These are phyloP conservation scores for Nymphalis polychloros DNA, from an alignment of 2,888 invertebrate genomes.

Conservation along the genomic window DNA sequence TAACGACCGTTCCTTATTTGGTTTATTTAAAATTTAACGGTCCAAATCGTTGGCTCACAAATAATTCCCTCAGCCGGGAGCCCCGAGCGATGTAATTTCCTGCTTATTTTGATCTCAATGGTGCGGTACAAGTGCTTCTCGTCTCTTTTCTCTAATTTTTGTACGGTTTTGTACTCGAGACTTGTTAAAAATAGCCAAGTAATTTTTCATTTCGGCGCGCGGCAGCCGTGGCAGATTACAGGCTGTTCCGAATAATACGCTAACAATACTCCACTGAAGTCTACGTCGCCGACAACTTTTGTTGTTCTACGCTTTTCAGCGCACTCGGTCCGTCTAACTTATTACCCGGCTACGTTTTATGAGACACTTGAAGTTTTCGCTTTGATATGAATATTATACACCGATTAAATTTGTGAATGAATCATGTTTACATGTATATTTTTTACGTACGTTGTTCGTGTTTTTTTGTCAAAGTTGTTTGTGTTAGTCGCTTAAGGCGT, in stretches of 20 bases:
- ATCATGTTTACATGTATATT: conserved; percentile 23
- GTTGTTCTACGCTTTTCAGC: conserved; percentile 67
- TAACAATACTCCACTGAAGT: conserved; percentile 67
- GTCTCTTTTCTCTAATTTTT: conserved; percentile 80
- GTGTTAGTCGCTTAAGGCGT: neutral
- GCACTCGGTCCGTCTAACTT: conserved; percentile 64
- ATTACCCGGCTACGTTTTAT: conserved; percentile 60
- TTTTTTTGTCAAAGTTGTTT: conserved; percentile 30
- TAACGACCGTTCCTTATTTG: conserved; percentile 69
- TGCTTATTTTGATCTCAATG: conserved; percentile 81
- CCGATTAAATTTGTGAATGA: conserved; percentile 53
- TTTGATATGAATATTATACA: conserved; percentile 53
- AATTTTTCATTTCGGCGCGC: conserved; percentile 80
- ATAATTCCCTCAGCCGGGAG: conserved; percentile 66
- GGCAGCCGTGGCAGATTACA: conserved; percentile 79
- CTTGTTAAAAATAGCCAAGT: conserved; percentile 79
- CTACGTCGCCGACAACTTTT: conserved; percentile 57
- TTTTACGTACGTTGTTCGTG: conserved; percentile 16
- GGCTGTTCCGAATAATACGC: conserved; percentile 76
- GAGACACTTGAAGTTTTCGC: conserved; percentile 64
- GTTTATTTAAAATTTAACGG: conserved; percentile 76
- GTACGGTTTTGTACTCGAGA: conserved; percentile 77
- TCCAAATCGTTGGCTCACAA: conserved; percentile 75
- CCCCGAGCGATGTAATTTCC: conserved; percentile 77
- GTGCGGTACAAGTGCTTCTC: conserved; percentile 79